Evolutionary conservation across 2,888 invertebrate genomes (phyloP), one percentile per base, ranked within the genome.

Genomic region (Heliothis peltigera): DNA sequence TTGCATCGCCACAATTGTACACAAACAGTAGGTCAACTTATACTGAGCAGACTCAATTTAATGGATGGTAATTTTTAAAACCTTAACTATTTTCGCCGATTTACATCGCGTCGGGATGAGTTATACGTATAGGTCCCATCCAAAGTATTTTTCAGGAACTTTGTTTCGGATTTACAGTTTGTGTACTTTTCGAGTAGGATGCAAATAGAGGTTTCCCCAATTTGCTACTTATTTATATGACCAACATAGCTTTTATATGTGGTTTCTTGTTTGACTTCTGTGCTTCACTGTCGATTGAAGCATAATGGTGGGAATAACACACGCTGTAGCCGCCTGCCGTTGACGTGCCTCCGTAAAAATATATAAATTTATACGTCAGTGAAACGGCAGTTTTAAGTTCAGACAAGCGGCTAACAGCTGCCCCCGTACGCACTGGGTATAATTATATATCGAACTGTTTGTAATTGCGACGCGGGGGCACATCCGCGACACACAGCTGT

Each of bases 341-440:
- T 71, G 70, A 67, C 58, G 79, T 65, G 64, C 58, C 64, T 28
- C 49, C 49, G 21, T 74, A 75, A 70, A 70, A 70, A 64, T 72
- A 59, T 44, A 72, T 43, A 51, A 70, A 55, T 28, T 28, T 28
- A 8, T 49, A 65, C 72, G 69, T 66, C 77, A 69, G 64, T 77
- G 75, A 67, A 66, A 60, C 70, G 65, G 69, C 74, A 66, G 70
- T 67, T 72, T 57, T 63, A 62, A 63, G 46, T 12, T 15, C 35
- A 63, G 70, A 54, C 59, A 56, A 42, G 53, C 68, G 32, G 52
- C 22, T 5, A 18, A 19, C 35, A 46, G 28, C 75, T 70, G 72
- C 70, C 70, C 75, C 19, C 18, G 22, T 7, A 70, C 70, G 59
- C 53, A 70, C 54, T 64, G 70, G 56, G 51, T 28, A 56, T 28